Percentiles rank a stretch among this genome's conserved stretches.
These are phyloP conservation scores for Drosophila azteca DNA, from an alignment of 1,140 invertebrate species.

Conservation along the genomic window DNA sequence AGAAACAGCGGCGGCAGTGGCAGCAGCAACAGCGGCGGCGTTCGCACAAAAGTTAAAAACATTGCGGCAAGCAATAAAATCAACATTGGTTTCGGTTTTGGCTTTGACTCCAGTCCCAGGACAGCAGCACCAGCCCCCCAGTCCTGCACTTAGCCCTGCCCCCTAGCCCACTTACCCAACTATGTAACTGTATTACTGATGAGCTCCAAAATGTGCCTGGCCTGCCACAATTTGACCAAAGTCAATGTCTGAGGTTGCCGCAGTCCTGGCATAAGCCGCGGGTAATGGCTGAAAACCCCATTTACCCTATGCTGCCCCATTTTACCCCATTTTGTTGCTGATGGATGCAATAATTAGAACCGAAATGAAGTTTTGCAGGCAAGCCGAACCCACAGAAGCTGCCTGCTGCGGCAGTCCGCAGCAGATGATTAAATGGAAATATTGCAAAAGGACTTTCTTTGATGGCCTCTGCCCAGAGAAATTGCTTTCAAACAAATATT, in stretches of 20 bases:
- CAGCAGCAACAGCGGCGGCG: not conserved
- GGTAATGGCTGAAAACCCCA: slow-evolving; percentile 7
- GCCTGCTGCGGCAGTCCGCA: not conserved
- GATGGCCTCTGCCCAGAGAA: too few relatives aligned
- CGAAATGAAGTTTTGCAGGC: not conserved
- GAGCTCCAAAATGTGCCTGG: slow-evolving; percentile 51
- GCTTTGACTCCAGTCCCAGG: slow-evolving; percentile 36
- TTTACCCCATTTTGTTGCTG: not conserved
- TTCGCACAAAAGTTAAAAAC: slow-evolving; percentile 72
- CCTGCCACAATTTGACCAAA: slow-evolving; percentile 70
- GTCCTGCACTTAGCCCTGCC: slow-evolving; percentile 17
- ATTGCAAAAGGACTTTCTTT: not conserved
- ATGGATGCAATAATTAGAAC: slow-evolving; percentile 42
- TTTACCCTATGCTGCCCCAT: not conserved
- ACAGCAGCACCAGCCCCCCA: slow-evolving; percentile 2
- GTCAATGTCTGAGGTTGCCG: slow-evolving; percentile 70
- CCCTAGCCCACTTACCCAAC: not conserved
- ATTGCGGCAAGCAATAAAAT: slow-evolving; percentile 79
- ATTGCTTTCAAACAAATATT: too few relatives aligned
- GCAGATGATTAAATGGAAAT: too few relatives aligned
- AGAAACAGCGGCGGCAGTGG: slow-evolving; percentile 2
- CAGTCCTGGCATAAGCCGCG: slow-evolving; percentile 27
- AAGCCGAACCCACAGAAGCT: not conserved
- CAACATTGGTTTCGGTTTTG: slow-evolving; percentile 65
- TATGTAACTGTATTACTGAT: slow-evolving; percentile 66